Evolutionary conservation across 1,140 invertebrate species (phyloP), one percentile per base, ranked within the genome.

Genomic region (Meteorus sp.): DNA sequence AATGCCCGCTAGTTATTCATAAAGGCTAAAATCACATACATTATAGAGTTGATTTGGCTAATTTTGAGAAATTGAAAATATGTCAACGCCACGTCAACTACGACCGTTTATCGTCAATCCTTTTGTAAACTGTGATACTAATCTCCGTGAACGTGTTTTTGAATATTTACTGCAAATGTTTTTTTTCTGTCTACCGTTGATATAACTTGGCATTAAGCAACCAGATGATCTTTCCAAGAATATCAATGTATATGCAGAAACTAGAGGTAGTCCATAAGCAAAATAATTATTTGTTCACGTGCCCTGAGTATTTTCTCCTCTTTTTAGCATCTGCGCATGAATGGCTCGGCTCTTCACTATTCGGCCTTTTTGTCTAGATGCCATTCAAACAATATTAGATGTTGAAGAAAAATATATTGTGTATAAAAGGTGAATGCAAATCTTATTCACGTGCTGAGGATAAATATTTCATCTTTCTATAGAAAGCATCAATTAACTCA

Each of bases 281-380:
- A n/a, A n/a, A n/a, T n/a, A n/a, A 47, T 23, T 47, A 47, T 47
- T 47, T 47, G 44, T 47, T 47, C 44, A 47, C 44, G 44, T 47
- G 44, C 23, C 44, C 20, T 19, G 4, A 47, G 39, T 43, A 23
- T 4, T 25, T 23, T 22, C n/a, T n/a, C n/a, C n/a, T n/a, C n/a
- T 22, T 47, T 44, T n/a, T 17, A 47, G 20, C 44, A 47, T 47
- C 44, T 47, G 44, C 20, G 8, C 19, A n/a, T n/a, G n/a, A n/a
- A n/a, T 67, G 58, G 29, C 53, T 25, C 13, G 27, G 29, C 45
- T 57, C 60, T 65, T 52, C 33, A 22, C 15, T 47, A 3, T 58
- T 57, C 44, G 19, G n/a, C n/a, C n/a, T n/a, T 39, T 52, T 63
- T 61, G 61, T 61, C 63, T 56, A 47, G 50, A n/a, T n/a, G n/a